These are phyloP conservation scores for Tuta absoluta DNA, from an alignment of 2,888 invertebrate species.

Conservation along the genomic window DNA sequence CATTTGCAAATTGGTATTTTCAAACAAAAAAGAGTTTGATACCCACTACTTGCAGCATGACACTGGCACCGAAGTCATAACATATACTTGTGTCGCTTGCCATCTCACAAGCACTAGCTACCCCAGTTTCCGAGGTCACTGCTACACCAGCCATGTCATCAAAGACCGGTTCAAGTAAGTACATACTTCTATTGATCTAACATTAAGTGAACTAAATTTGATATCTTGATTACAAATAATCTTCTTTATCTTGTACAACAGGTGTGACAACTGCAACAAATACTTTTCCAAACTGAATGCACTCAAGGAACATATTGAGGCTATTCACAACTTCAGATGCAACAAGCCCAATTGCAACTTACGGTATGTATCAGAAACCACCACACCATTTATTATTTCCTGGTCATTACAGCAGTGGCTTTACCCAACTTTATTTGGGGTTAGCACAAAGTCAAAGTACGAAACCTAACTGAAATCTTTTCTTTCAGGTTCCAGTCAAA, in stretches of 20 bases:
- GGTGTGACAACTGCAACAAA: conserved; percentile 64
- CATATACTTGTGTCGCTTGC: conserved; percentile 82
- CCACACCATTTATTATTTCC: too few species aligned
- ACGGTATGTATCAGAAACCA: conserved; percentile 54
- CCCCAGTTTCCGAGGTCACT: conserved; percentile 81
- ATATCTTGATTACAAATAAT: neutral
- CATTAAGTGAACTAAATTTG: neutral
- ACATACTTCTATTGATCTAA: conserved; percentile 6
- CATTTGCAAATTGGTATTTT: conserved; percentile 75
- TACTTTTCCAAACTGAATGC: conserved; percentile 57
- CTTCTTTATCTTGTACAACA: conserved; percentile 42
- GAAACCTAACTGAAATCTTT: conserved; percentile 30
- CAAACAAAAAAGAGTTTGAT: conserved; percentile 78
- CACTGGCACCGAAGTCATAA: conserved; percentile 47
- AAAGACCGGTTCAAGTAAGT: conserved; percentile 80
- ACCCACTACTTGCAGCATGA: conserved; percentile 75
- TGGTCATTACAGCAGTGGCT: too few species aligned
- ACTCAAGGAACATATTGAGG: conserved; percentile 58
- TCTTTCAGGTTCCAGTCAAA: conserved; percentile 62
- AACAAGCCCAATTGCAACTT: conserved; percentile 50
- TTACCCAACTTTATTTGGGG: too few species aligned
- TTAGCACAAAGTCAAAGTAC: too few species aligned
- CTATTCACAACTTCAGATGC: conserved; percentile 61
- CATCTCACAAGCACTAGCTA: conserved; percentile 77
- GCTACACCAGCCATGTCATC: conserved; percentile 78